These are phyloP conservation scores for Cynaeus angustus DNA, from an alignment of 2,888 invertebrate species.

Conservation along the genomic window DNA sequence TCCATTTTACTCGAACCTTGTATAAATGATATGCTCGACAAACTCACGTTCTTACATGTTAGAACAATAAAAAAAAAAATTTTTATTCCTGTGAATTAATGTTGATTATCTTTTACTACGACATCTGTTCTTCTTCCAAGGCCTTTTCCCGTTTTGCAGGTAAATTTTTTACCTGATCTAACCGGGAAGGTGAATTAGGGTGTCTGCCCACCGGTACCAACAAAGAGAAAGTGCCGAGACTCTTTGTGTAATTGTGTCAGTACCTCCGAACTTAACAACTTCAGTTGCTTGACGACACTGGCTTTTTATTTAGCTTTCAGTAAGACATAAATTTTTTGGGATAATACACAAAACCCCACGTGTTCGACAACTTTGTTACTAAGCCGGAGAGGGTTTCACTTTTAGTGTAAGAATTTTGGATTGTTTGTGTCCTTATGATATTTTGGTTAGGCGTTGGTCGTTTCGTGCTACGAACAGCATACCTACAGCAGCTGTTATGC, in stretches of 20 bases:
- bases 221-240: background rate
- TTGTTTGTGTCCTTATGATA: background rate
- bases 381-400: too few relatives aligned
- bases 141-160: background rate
- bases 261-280: background rate
- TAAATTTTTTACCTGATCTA: background rate
- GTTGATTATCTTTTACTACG: too few relatives aligned
- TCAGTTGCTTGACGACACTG: background rate
- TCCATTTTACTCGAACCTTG: conserved; percentile 22
- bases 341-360: conserved; percentile 1
- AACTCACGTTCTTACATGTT: background rate
- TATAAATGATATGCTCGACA: conserved; percentile 18
- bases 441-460: conserved; percentile 2
- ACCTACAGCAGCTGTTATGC: conserved; percentile 3
- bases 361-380: background rate
- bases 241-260: background rate
- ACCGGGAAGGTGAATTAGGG: background rate
- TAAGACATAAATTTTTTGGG: conserved; percentile 5
- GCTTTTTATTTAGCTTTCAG: background rate
- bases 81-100: too few relatives aligned
- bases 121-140: too few relatives aligned
- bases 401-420: background rate
- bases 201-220: background rate
- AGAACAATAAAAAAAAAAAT: background rate
- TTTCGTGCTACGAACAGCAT: conserved; percentile 2